Percentiles rank a stretch among this genome's conserved stretches.
Conservation (phyloP, 2,797 vertebrate species). For the Lutjanus campechanus region DNA sequence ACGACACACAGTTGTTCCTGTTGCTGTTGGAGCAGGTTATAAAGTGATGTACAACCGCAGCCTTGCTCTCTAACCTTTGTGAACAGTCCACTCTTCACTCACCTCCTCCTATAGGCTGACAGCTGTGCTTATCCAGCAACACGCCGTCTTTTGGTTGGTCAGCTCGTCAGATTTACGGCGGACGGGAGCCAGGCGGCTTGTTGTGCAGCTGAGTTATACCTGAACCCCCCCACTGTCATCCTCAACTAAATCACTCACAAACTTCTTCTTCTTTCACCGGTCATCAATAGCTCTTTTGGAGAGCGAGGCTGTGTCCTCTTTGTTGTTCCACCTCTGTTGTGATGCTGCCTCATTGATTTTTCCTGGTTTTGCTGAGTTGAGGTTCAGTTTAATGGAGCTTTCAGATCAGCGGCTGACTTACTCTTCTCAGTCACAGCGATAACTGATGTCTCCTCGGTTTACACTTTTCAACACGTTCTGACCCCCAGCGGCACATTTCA, state of each 20-base stretch:
- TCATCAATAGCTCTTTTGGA: constrained; percentile 36
- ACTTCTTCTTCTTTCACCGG: constrained; percentile 16
- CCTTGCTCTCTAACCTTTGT: constrained; percentile 40
- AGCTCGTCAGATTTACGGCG: constrained; percentile 64
- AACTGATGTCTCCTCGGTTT: constrained; percentile 20
- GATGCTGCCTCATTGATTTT: constrained; percentile 39
- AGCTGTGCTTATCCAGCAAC: constrained; percentile 60
- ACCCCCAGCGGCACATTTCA: neutral
- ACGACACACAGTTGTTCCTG: too few species aligned
- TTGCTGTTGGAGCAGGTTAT: constrained; percentile 1
- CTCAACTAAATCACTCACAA: constrained; percentile 47
- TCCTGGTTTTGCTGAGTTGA: constrained; percentile 53
- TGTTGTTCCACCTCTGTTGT: constrained; percentile 29
- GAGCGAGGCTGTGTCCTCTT: constrained; percentile 14
- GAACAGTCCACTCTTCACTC: constrained; percentile 41
- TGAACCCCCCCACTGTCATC: neutral
- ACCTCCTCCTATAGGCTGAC: constrained; percentile 33
- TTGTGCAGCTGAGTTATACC: constrained; percentile 69
- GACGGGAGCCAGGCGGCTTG: constrained; percentile 26
- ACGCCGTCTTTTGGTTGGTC: constrained; percentile 45
- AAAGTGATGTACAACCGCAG: constrained; percentile 38
- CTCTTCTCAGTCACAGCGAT: constrained; percentile 11
- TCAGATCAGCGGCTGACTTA: constrained; percentile 1
- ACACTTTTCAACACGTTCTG: neutral
- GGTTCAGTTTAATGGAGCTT: constrained; percentile 47